Evolutionary conservation across 1,140 invertebrate species (phyloP).

Genomic region (Hyles vespertilio): DNA sequence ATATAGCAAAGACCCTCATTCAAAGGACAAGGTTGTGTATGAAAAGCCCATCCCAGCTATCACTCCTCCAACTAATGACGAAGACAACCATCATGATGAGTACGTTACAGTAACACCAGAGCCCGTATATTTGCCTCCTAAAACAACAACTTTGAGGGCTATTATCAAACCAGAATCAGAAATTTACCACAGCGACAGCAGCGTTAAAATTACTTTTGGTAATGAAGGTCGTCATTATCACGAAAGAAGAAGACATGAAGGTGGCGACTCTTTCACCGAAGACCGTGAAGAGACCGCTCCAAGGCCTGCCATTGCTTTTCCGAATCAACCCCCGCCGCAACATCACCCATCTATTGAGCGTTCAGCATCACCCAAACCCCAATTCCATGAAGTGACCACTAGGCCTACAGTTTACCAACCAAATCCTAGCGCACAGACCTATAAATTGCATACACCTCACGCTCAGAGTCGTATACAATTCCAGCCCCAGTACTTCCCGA

Average conservation of each 20-base stretch:
- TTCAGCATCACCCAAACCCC: constrained; percentile 43
- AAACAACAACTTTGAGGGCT: constrained; percentile 86
- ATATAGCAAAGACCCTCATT: constrained; percentile 87
- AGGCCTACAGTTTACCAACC: constrained; percentile 40
- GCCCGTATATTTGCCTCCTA: constrained; percentile 66
- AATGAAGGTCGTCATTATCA: constrained; percentile 76
- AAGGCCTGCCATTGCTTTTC: constrained; percentile 76
- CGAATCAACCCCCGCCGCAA: constrained; percentile 53
- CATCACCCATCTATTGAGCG: constrained; percentile 44
- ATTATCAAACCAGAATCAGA: constrained; percentile 91
- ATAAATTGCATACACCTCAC: constrained; percentile 39
- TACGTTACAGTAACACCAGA: constrained; percentile 65
- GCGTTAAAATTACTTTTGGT: constrained; percentile 85
- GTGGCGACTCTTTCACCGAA: constrained; percentile 59
- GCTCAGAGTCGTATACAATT: constrained; percentile 70
- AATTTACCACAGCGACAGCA: constrained; percentile 84
- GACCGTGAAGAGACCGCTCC: constrained; percentile 77
- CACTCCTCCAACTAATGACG: constrained; percentile 79
- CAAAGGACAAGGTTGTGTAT: constrained; percentile 83
- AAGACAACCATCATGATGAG: constrained; percentile 76
- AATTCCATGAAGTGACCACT: constrained; percentile 49
- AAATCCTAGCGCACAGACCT: constrained; percentile 30
- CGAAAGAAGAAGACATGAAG: constrained; percentile 72
- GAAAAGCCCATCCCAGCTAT: constrained; percentile 86
- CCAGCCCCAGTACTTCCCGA: constrained; percentile 59